phyloP scores from a whole-genome alignment of 1,140 invertebrate species.

The Triops cancriformis region DNA sequence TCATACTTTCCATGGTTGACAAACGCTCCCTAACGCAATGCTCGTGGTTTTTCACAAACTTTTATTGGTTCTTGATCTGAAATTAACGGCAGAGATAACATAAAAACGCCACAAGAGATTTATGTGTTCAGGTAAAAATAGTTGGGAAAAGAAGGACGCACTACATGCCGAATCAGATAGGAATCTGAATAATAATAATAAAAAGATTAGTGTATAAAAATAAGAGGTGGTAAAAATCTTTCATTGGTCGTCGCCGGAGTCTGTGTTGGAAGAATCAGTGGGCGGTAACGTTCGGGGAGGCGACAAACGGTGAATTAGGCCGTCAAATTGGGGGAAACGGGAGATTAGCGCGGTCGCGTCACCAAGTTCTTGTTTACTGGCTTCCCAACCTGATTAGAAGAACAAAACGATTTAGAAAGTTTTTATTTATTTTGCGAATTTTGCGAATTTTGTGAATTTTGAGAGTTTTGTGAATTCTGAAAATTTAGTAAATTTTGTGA shows the following conservation, averaged over 20 bases:
- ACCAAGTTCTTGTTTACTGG: constrained; percentile 24
- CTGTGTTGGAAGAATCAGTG: constrained; percentile 1
- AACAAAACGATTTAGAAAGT: too few species aligned
- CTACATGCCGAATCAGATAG: too few species aligned
- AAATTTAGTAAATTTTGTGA: background rate
- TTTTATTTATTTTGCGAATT: too few species aligned
- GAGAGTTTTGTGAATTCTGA: too few species aligned
- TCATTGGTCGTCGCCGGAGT: constrained; percentile 16
- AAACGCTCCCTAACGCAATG: background rate
- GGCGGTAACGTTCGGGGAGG: constrained; percentile 23
- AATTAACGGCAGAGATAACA: background rate
- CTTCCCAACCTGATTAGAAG: constrained; percentile 27
- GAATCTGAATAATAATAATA: too few species aligned
- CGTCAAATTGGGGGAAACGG: constrained; percentile 25
- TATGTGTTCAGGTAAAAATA: too few species aligned
- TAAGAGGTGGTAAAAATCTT: background rate
- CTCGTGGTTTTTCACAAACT: background rate
- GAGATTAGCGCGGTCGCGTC: constrained; percentile 15
- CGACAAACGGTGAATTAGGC: constrained; percentile 24
- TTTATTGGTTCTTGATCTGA: background rate
- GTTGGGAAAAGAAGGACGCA: too few species aligned
- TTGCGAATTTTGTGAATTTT: too few species aligned
- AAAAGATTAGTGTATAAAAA: too few species aligned
- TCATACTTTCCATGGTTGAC: background rate
- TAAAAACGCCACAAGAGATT: background rate